These are phyloP conservation scores for Xenotilapia caudafasciata DNA, from an alignment of 2,113 vertebrate species.

Conservation along the genomic window DNA sequence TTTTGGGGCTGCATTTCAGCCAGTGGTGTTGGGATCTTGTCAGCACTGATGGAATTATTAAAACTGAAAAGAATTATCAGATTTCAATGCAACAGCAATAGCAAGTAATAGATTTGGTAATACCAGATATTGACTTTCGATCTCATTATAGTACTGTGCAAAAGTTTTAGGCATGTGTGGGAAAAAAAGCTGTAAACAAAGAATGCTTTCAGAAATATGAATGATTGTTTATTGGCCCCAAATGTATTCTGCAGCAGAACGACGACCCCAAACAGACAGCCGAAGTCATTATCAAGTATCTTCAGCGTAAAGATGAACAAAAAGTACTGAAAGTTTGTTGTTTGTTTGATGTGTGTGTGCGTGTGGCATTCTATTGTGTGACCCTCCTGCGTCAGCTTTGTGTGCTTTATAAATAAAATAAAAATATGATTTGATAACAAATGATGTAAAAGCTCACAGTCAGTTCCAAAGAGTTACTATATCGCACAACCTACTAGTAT, in stretches of 20 bases:
- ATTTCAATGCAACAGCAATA: not conserved
- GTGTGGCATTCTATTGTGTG: not conserved
- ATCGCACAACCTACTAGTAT: not conserved
- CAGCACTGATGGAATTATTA: not conserved
- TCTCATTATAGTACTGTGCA: not conserved
- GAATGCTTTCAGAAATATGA: not conserved
- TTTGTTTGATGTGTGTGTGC: not conserved
- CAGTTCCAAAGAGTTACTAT: not conserved
- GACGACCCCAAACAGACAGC: not conserved
- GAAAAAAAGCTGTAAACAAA: accelerated
- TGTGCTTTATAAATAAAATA: not conserved
- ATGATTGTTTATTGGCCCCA: not conserved
- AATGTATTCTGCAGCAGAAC: not conserved
- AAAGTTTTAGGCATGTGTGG: not conserved
- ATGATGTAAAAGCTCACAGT: not conserved
- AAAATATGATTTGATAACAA: not conserved
- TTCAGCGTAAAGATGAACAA: not conserved
- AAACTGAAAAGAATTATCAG: not conserved
- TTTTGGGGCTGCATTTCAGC: not conserved
- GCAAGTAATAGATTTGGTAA: not conserved
- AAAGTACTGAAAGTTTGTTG: not conserved
- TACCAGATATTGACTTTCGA: not conserved
- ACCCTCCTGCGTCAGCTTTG: not conserved
- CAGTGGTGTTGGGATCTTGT: not conserved
- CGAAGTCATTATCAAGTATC: not conserved